Evolutionary conservation across 2,113 vertebrate genomes (phyloP).

Genomic region (Madoqua kirkii): DNA sequence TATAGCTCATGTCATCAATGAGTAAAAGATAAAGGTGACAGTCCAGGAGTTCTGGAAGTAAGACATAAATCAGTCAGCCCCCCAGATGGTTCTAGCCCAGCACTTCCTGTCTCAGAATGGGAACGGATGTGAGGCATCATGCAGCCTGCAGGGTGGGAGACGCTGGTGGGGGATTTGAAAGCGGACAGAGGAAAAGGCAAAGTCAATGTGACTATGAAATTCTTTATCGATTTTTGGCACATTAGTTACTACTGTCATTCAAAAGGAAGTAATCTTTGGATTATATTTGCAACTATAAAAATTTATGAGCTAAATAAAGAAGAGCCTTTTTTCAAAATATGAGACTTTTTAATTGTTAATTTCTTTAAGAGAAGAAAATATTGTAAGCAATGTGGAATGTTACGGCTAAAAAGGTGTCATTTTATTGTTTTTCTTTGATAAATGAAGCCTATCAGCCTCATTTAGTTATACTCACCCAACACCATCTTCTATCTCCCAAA

Average conservation of each 20-base stretch:
- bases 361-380: not conserved
- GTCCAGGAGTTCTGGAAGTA: constrained; percentile 3
- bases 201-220: not conserved
- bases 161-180: not conserved
- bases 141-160: not conserved
- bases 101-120: constrained; percentile 7
- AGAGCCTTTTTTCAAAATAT: not conserved
- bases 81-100: not conserved
- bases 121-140: not conserved
- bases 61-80: constrained; percentile 7
- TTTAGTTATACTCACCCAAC: not conserved
- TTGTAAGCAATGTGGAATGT: not conserved
- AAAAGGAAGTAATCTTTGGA: not conserved
- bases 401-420: not conserved
- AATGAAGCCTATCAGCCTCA: not conserved
- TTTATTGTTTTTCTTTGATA: not conserved
- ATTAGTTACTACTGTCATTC: not conserved
- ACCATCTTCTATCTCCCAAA: not conserved
- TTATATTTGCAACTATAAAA: not conserved
- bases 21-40: not conserved
- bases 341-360: not conserved
- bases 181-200: not conserved
- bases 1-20: not conserved
- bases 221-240: not conserved
- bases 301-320: not conserved